phyloP scores from a whole-genome alignment of 2,888 invertebrate species.

The Crocallis elinguaria region DNA sequence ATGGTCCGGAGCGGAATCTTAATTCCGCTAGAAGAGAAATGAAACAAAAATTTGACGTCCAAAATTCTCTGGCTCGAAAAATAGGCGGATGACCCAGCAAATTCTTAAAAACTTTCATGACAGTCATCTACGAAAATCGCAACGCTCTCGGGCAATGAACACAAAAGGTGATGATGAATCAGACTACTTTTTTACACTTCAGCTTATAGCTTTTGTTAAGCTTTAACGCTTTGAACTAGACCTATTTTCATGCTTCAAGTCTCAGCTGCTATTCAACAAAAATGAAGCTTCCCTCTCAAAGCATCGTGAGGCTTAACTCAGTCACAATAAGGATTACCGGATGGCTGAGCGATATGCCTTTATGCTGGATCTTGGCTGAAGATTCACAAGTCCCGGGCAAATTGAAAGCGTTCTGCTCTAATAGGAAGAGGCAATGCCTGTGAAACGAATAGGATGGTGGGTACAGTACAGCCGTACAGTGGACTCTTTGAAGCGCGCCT shows the following conservation, averaged over 20 bases:
- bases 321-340: constrained; percentile 35
- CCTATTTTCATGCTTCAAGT: constrained; percentile 14
- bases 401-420: constrained; percentile 62
- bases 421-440: constrained; percentile 53
- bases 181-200: constrained; percentile 1
- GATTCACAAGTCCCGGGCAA: constrained; percentile 62
- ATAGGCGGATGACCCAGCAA: constrained; percentile 9
- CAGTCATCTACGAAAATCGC: constrained; percentile 5
- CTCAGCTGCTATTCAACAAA: constrained; percentile 22
- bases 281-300: constrained; percentile 17
- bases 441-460: constrained; percentile 39
- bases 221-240: constrained; percentile 19
- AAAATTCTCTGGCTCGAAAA: constrained; percentile 23
- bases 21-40: constrained; percentile 20
- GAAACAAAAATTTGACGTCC: constrained; percentile 24
- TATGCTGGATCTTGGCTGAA: constrained; percentile 62
- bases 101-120: constrained; percentile 22
- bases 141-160: constrained; percentile 10
- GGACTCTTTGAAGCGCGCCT: constrained; percentile 13
- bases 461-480: constrained; percentile 1
- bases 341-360: constrained; percentile 60
- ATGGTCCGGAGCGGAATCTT: background rate
- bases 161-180: constrained; percentile 13
- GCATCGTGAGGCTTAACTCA: constrained; percentile 20
- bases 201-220: constrained; percentile 5